These are phyloP conservation scores for Syngnathus acus DNA, from an alignment of 2,797 vertebrate genomes.

Conservation along the genomic window DNA sequence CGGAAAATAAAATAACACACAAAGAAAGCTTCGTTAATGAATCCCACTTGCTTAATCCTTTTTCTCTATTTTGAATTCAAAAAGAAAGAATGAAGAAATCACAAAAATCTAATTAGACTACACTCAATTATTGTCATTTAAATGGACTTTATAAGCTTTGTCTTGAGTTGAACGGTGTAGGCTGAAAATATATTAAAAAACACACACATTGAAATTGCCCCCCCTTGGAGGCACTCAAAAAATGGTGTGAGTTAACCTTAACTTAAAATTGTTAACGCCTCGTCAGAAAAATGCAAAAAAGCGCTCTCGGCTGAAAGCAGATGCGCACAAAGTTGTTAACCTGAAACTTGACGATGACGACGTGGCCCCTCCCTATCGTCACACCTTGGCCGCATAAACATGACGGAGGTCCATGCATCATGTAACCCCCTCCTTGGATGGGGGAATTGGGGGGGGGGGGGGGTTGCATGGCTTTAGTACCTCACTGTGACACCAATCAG, in stretches of 20 bases:
- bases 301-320: conserved; percentile 12
- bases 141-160: not conserved
- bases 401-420: conserved; percentile 69
- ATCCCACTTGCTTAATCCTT: too few relatives aligned
- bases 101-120: not conserved
- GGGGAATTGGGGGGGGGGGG: conserved; percentile 40
- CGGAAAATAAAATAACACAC: too few relatives aligned
- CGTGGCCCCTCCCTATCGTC: conserved; percentile 61
- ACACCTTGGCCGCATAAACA: conserved; percentile 78
- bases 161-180: not conserved
- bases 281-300: conserved; percentile 13
- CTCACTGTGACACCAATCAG: conserved; percentile 79
- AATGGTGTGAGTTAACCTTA: conserved; percentile 1
- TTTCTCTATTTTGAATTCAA: too few relatives aligned
- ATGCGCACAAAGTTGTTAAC: conserved; percentile 48
- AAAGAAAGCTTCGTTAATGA: too few relatives aligned
- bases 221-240: not conserved
- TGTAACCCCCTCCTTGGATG: conserved; percentile 40
- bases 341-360: conserved; percentile 50
- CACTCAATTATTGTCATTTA: not conserved
- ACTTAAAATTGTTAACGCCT: conserved; percentile 14
- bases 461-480: conserved; percentile 70
- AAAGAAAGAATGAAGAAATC: too few relatives aligned
- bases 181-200: not conserved
- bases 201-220: not conserved